Percentiles rank a stretch among this genome's conserved stretches.
Conservation (phyloP, 1,140 invertebrate genomes). For the Holcopasites calliopsidis region DNA sequence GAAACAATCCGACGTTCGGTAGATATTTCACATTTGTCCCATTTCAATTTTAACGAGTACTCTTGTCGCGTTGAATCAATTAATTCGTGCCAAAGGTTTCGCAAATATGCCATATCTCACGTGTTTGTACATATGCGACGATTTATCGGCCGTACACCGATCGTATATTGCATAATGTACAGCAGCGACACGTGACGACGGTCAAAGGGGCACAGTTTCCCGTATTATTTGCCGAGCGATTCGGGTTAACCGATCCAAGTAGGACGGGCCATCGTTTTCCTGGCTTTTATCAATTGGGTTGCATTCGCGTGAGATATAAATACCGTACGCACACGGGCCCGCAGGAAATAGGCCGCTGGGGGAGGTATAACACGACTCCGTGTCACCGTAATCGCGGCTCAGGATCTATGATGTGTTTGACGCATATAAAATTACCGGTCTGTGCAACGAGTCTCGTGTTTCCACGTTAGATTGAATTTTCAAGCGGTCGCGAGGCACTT, state of each 20-base stretch:
- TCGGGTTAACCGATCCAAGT: slow-evolving; percentile 47
- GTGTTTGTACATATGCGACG: not conserved
- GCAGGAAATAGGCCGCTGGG: slow-evolving; percentile 33
- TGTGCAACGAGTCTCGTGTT: slow-evolving; percentile 43
- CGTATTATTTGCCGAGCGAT: slow-evolving; percentile 24
- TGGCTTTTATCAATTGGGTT: slow-evolving; percentile 60
- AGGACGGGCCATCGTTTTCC: slow-evolving; percentile 32
- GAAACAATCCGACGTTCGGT: no score
- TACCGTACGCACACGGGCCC: slow-evolving; percentile 21
- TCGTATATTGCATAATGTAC: slow-evolving; percentile 21
- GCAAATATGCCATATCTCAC: not conserved
- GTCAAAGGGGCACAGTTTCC: slow-evolving; percentile 7
- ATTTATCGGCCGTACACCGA: slow-evolving; percentile 6
- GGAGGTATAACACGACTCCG: slow-evolving; percentile 36
- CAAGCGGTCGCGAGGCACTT: slow-evolving; percentile 36
- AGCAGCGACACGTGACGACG: slow-evolving; percentile 1
- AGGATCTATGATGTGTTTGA: slow-evolving; percentile 41
- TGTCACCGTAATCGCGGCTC: slow-evolving; percentile 34
- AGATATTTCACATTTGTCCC: not conserved
- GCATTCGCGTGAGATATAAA: slow-evolving; percentile 43
- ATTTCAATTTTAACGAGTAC: not conserved
- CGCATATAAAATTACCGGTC: slow-evolving; percentile 42
- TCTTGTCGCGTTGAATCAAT: no score
- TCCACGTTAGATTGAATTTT: slow-evolving; percentile 47
- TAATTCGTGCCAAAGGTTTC: not conserved